Evolutionary conservation across 2,797 vertebrate species (phyloP).

Genomic region (Macropodus opercularis): DNA sequence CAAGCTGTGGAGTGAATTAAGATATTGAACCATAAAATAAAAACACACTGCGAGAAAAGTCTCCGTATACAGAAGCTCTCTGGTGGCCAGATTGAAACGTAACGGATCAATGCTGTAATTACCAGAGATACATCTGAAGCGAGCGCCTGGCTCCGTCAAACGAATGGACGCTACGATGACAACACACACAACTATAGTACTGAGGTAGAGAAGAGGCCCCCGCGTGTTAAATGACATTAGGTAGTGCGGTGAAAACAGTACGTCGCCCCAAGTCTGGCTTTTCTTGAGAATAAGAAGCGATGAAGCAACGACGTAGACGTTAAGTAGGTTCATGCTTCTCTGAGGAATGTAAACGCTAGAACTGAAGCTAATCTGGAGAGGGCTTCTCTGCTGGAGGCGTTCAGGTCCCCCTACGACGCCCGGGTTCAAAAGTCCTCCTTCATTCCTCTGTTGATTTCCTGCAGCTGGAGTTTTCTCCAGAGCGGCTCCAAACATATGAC

Average conservation of each 20-base stretch:
- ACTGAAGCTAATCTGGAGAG: neutral
- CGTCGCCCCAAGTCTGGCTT: too few relatives aligned
- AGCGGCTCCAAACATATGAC: too few relatives aligned
- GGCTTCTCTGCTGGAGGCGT: neutral
- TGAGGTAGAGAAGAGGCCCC: too few relatives aligned
- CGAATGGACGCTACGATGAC: neutral
- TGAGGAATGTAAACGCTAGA: neutral
- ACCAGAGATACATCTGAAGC: too few relatives aligned
- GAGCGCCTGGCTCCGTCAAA: neutral
- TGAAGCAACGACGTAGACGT: too few relatives aligned
- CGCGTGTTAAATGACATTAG: too few relatives aligned
- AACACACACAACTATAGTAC: too few relatives aligned
- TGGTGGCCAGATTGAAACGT: neutral
- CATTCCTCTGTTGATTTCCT: conserved; percentile 4
- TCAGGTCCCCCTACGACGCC: neutral
- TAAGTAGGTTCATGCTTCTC: neutral
- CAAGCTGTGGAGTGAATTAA: conserved; percentile 32
- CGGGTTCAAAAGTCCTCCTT: too few relatives aligned
- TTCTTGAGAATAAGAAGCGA: too few relatives aligned
- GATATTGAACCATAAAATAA: neutral
- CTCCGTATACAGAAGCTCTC: neutral
- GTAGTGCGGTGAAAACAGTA: too few relatives aligned
- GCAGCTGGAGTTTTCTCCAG: conserved; percentile 32
- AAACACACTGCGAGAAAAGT: neutral
- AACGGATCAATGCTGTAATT: neutral